Percentiles rank a stretch among this genome's conserved stretches.
Conservation (phyloP, 30 jellyfish, hydroid and myxozoan genomes). For the Cassiopea xamachana region DNA sequence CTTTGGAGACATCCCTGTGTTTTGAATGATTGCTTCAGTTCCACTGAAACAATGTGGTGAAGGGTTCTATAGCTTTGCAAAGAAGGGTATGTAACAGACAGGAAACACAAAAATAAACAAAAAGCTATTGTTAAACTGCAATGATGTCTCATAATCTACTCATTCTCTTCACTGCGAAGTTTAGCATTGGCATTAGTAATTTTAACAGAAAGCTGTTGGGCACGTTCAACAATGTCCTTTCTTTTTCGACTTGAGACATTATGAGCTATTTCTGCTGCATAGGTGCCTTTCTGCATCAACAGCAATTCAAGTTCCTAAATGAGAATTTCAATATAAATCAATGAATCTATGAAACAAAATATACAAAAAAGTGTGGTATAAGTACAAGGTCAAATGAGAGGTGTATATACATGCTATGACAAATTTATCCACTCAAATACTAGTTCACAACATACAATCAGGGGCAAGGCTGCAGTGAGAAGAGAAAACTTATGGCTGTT, state of each 20-base stretch:
- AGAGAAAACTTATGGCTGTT: too few relatives aligned
- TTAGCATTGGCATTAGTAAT: slow-evolving; percentile 93
- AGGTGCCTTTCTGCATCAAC: slow-evolving; percentile 90
- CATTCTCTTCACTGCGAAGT: slow-evolving; percentile 95
- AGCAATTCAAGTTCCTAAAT: slow-evolving; percentile 93
- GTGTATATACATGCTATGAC: too few relatives aligned
- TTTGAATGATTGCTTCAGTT: too few relatives aligned
- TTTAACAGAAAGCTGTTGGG: slow-evolving; percentile 90
- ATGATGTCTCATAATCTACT: slow-evolving; percentile 49
- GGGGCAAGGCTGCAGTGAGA: too few relatives aligned
- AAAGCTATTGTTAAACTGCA: neutral
- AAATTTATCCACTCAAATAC: too few relatives aligned
- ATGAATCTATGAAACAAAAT: neutral
- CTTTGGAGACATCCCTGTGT: too few relatives aligned
- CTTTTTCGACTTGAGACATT: slow-evolving; percentile 90
- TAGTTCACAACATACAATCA: too few relatives aligned
- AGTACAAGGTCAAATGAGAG: too few relatives aligned
- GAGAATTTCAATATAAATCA: neutral
- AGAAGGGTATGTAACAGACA: too few relatives aligned
- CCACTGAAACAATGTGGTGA: too few relatives aligned
- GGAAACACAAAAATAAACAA: too few relatives aligned
- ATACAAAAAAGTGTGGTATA: neutral
- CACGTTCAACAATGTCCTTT: slow-evolving; percentile 97
- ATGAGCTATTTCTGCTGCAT: slow-evolving; percentile 98
- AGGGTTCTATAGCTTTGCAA: too few relatives aligned